Conservation (phyloP, 2,797 vertebrate genomes). For the Centroberyx gerrardi region DNA sequence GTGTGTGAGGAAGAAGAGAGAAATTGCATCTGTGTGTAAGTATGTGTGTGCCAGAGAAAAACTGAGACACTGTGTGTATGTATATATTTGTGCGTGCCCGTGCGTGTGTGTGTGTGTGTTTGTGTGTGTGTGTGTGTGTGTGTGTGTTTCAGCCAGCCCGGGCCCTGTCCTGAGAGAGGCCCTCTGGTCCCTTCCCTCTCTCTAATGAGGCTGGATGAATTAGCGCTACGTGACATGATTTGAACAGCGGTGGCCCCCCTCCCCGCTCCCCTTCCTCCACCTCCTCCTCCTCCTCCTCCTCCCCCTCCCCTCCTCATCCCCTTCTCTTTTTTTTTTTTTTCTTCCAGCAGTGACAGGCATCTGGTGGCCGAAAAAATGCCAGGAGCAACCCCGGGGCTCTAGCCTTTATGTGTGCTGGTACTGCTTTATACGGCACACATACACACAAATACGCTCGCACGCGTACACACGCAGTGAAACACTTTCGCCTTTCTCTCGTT, state of each 20-base stretch:
- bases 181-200: conserved; percentile 90
- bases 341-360: conserved; percentile 92
- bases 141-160: conserved; percentile 35
- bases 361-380: conserved; percentile 87
- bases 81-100: conserved; percentile 41
- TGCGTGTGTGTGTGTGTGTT: conserved; percentile 21
- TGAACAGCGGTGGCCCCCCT: conserved; percentile 87
- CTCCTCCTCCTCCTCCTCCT: conserved; percentile 29
- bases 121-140: conserved; percentile 45
- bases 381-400: conserved; percentile 81
- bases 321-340: conserved; percentile 72
- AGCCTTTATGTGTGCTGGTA: conserved; percentile 73
- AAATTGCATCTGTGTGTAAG: conserved; percentile 71
- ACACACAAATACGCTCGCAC: conserved; percentile 57
- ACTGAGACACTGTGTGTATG: conserved; percentile 68
- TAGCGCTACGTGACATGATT: conserved; percentile 98
- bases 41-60: conserved; percentile 64
- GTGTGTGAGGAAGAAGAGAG: conserved; percentile 34
- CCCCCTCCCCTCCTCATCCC: conserved; percentile 64
- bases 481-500: conserved; percentile 61
- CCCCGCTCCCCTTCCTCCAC: conserved; percentile 48
- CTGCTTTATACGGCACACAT: conserved; percentile 62
- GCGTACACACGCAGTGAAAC: conserved; percentile 70
- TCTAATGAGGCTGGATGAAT: conserved; percentile 99
- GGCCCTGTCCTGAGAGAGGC: conserved; percentile 79